Evolutionary conservation across 2,797 vertebrate species (phyloP), one percentile per base, ranked within the genome.

Genomic region (Dallia pectoralis): DNA sequence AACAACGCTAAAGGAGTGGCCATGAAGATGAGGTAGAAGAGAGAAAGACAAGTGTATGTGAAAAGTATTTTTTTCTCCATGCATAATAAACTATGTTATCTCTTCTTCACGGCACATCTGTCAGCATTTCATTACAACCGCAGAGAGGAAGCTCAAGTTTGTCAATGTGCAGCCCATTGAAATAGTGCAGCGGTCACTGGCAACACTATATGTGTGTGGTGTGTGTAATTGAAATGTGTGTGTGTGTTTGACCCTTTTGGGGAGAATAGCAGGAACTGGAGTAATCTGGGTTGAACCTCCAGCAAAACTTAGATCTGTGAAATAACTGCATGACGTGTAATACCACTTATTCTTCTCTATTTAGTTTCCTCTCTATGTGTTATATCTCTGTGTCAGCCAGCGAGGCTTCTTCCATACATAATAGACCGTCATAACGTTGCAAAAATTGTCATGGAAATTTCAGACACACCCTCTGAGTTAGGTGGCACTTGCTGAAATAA

Each of bases 11-110:
- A n/a, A n/a, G n/a, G n/a, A n/a, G n/a, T n/a, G n/a, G n/a, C n/a
- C n/a, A n/a, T n/a, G n/a, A n/a, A n/a, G n/a, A n/a, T n/a, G n/a
- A n/a, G n/a, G n/a, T n/a, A 56, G 61, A 30, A 51, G n/a, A 32
- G 48, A n/a, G 51, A 63, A 22, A 9, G 22, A 49, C 62, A 49
- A 48, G 33, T 62, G 22, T 4, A n/a, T n/a, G n/a, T n/a, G n/a
- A n/a, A n/a, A n/a, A n/a, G n/a, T n/a, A n/a, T n/a, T n/a, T n/a
- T 56, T 22, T 62, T 6, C 49, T 73, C 67, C 30, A 30, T 49
- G 71, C 65, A 73, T 67, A 25, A 73, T 25, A 56, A 73, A 53
- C 30, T 36, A n/a, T 49, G 63, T 56, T 56, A 67, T 73, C 47
- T 73, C n/a, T 8, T 29, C 25, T 27, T 49, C 11, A 25, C 40